Evolutionary conservation across 2,888 invertebrate species (phyloP).

Genomic region (Vesta saturnalis): DNA sequence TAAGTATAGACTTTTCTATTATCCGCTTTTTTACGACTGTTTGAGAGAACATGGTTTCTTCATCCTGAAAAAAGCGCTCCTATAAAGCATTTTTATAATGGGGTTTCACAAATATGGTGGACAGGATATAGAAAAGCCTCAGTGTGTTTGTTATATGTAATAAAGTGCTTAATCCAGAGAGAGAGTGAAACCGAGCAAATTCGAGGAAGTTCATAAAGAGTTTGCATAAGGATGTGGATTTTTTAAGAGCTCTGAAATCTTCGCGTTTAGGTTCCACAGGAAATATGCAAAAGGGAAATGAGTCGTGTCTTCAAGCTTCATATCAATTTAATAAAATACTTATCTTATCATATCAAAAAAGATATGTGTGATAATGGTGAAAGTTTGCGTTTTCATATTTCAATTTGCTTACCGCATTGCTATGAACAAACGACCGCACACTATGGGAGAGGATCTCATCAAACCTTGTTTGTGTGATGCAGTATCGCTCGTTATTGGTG

Average conservation of each 20-base stretch:
- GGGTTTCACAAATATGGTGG: constrained; percentile 39
- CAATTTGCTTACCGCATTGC: constrained; percentile 4
- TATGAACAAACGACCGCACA: neutral
- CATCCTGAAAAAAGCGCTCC: constrained; percentile 8
- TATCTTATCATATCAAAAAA: too few relatives aligned
- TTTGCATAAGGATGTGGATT: constrained; percentile 38
- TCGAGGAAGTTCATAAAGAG: constrained; percentile 42
- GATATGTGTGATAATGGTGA: too few relatives aligned
- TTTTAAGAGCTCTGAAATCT: constrained; percentile 11
- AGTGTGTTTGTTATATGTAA: constrained; percentile 39
- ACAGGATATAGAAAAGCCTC: constrained; percentile 42
- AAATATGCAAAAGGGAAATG: too few relatives aligned
- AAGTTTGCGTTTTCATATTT: too few relatives aligned
- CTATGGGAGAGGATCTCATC: constrained; percentile 2
- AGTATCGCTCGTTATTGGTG: too few relatives aligned
- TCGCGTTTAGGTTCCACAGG: constrained; percentile 1
- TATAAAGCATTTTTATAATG: constrained; percentile 20
- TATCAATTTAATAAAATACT: too few relatives aligned
- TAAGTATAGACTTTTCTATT: too few relatives aligned
- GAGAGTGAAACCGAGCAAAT: constrained; percentile 35
- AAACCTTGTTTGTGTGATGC: too few relatives aligned
- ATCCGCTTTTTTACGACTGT: constrained; percentile 17
- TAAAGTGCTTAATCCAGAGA: neutral
- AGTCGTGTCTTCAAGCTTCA: constrained; percentile 13
- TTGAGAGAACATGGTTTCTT: too few relatives aligned